These are phyloP conservation scores for Octodon degus DNA, from an alignment of 2,113 vertebrate species.

Conservation along the genomic window DNA sequence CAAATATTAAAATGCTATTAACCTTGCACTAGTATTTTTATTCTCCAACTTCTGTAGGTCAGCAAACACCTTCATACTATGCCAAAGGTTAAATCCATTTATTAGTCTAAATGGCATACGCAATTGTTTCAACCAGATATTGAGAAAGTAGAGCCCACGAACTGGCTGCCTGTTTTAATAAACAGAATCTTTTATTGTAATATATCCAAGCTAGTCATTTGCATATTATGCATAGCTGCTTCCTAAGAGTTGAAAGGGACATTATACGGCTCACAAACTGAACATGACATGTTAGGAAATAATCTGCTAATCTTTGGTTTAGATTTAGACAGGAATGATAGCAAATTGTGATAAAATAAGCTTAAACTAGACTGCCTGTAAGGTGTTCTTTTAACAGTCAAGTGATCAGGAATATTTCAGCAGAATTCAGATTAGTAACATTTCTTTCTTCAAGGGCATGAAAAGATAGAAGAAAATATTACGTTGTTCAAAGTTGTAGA, in stretches of 20 bases:
- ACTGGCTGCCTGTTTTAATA: constrained; percentile 30
- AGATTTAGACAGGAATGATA: background rate
- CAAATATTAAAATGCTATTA: constrained; percentile 47
- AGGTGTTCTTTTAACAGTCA: constrained; percentile 25
- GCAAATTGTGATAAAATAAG: background rate
- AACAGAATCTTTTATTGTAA: background rate
- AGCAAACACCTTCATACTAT: constrained; percentile 12
- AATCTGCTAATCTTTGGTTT: constrained; percentile 26
- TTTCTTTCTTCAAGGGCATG: background rate
- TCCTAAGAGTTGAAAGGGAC: constrained; percentile 5
- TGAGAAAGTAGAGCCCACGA: background rate
- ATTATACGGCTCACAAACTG: background rate
- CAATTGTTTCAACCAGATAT: constrained; percentile 38
- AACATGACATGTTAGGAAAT: constrained; percentile 23
- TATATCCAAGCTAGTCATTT: constrained; percentile 35
- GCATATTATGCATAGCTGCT: background rate
- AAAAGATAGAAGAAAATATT: constrained; percentile 32
- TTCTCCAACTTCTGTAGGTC: constrained; percentile 39
- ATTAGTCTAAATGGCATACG: constrained; percentile 58
- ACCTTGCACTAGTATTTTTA: constrained; percentile 58
- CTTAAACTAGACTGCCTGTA: background rate
- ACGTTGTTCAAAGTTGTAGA: background rate
- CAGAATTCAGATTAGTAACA: background rate
- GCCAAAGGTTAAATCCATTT: constrained; percentile 70
- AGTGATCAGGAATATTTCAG: background rate